Conservation (phyloP, 2,888 invertebrate species). For the Proisotoma minuta region DNA sequence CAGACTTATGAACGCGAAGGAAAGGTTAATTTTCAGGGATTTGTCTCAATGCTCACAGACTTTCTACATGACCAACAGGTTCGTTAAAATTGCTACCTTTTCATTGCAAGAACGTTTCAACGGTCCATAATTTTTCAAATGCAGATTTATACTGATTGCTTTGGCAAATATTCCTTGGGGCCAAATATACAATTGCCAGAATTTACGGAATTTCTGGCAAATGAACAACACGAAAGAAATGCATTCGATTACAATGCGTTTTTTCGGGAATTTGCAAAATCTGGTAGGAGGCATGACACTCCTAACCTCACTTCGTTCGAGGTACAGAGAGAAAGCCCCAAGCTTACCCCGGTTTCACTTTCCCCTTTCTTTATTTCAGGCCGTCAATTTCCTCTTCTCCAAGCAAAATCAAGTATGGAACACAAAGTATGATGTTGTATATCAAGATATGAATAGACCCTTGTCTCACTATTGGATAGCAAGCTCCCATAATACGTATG, state of each 20-base stretch:
- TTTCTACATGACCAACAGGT: constrained; percentile 39
- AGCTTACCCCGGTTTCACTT: too few species aligned
- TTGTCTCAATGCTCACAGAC: constrained; percentile 15
- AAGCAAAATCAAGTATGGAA: constrained; percentile 37
- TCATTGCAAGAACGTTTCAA: background rate
- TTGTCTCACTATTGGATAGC: constrained; percentile 56
- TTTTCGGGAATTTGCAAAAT: constrained; percentile 27
- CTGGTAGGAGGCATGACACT: constrained; percentile 19
- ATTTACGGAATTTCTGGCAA: constrained; percentile 32
- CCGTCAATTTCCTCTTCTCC: constrained; percentile 34
- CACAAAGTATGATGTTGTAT: constrained; percentile 12
- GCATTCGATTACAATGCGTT: constrained; percentile 11
- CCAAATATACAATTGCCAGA: constrained; percentile 21
- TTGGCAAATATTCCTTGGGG: constrained; percentile 29
- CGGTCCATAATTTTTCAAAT: background rate
- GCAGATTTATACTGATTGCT: constrained; percentile 38
- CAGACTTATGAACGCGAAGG: constrained; percentile 19
- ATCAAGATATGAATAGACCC: constrained; percentile 34
- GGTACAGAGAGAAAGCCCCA: constrained; percentile 12
- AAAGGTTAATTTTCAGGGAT: constrained; percentile 10
- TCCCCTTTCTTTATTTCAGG: constrained; percentile 12
- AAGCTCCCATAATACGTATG: constrained; percentile 90
- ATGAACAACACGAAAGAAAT: constrained; percentile 18
- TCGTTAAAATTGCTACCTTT: background rate
- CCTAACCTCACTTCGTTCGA: constrained; percentile 30